Base-by-base conservation (phyloP, 2,797 vertebrate genomes). In the Diplodus puntazzo region DNA sequence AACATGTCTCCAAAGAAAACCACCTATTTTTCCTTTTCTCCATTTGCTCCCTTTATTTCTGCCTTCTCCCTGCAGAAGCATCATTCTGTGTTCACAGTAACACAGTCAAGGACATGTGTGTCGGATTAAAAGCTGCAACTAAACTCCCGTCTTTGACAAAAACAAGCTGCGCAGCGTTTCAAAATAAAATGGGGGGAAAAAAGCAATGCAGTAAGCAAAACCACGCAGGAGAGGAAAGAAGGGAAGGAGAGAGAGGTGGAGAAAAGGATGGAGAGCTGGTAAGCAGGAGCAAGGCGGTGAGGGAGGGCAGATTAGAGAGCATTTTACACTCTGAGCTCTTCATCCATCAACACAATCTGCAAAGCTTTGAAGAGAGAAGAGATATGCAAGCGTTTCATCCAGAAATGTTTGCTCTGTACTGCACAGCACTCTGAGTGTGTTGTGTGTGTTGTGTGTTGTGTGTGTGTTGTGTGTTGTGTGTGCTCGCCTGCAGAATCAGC, bases 321-420 rank as follows among this genome's bases (percentile, higher is more conserved):
- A 71, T 90, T 92, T 91, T 85, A 84, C 83, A 84, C 82, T 84
- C 73, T 69, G 85, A 90, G 92, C 86, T 81, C 79, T 87, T 91
- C 86, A 86, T 90, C 88, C 89, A 91, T 89, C 88, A 90, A 89
- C 91, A 88, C 87, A 91, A 89, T 88, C 84, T 90, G 90, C 76
- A 85, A 77, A 78, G 88, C 89, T 92, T 90, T 89, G 88, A 81
- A 75, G 89, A 85, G 87, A 76, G 81, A 82, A 49, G 84, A 89
- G 84, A 91, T 89, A 81, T 85, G 88, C 80, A 83, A 84, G 87
- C 85, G 82, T 89, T 90, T 88, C 69, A 80, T 75, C 85, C 66
- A 86, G 72, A 88, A 87, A 86, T 86, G 90, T 91, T 88, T 91
- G 88, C 82, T 87, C 75, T 79, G 89, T 88, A 85, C 68, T 69